These are phyloP conservation scores for Drosophila rubida DNA, from an alignment of 2,888 invertebrate species.

Conservation along the genomic window DNA sequence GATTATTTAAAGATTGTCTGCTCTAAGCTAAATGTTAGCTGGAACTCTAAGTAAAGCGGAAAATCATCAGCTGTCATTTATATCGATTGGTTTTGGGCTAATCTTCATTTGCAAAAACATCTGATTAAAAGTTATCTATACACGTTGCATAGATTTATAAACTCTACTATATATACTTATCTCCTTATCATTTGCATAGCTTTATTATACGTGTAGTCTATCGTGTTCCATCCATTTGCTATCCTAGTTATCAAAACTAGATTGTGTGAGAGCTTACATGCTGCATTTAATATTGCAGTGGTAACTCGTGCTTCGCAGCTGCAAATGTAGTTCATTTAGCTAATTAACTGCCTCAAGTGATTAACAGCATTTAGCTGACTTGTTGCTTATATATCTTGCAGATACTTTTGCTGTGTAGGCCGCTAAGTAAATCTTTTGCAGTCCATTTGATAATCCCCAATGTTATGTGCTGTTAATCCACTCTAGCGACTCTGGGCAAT, in stretches of 20 bases:
- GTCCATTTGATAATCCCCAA: background rate
- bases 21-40: too few relatives aligned
- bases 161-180: too few relatives aligned
- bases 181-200: too few relatives aligned
- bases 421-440: background rate
- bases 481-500: slow-evolving; percentile 17
- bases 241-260: background rate
- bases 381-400: background rate
- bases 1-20: background rate
- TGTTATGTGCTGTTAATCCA: background rate
- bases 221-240: background rate
- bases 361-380: background rate
- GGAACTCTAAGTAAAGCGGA: too few relatives aligned
- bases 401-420: background rate
- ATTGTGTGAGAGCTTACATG: background rate
- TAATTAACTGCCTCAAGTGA: background rate
- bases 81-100: too few relatives aligned
- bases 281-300: background rate
- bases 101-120: too few relatives aligned
- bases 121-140: background rate
- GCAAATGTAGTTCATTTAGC: background rate
- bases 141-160: background rate
- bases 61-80: too few relatives aligned
- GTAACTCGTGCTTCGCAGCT: too few relatives aligned
- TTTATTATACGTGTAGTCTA: background rate